Evolutionary conservation across 1,140 invertebrate genomes (phyloP).

Genomic region (Trichoplusia ni): DNA sequence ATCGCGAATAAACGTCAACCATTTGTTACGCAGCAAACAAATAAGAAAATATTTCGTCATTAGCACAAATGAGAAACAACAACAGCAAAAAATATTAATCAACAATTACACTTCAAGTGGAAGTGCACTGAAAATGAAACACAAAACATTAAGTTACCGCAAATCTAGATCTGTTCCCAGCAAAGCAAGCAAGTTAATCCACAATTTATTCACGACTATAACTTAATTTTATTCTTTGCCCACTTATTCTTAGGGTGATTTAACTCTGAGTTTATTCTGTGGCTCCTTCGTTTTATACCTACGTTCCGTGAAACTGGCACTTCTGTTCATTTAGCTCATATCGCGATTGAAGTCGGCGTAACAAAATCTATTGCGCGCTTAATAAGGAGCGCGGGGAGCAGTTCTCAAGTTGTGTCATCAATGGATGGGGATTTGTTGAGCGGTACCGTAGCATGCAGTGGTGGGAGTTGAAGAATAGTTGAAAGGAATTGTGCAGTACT

Average conservation of each 20-base stretch:
- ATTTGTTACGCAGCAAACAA: too few relatives aligned
- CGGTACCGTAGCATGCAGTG: not conserved
- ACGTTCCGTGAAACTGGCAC: conserved; percentile 16
- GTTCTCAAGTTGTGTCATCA: not conserved
- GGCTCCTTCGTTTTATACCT: conserved; percentile 22
- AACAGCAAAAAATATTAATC: too few relatives aligned
- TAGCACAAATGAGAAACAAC: not conserved
- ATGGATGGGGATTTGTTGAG: not conserved
- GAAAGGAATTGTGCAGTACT: conserved; percentile 23
- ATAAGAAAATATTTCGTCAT: too few relatives aligned
- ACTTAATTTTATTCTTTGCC: conserved; percentile 21
- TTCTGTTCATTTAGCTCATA: conserved; percentile 22
- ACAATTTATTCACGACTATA: conserved; percentile 22
- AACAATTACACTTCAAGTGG: too few relatives aligned
- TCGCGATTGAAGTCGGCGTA: not conserved
- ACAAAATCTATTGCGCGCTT: not conserved
- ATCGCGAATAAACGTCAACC: too few relatives aligned
- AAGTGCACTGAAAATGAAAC: too few relatives aligned
- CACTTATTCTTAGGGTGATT: conserved; percentile 22
- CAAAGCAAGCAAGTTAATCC: conserved; percentile 1
- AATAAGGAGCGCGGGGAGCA: not conserved
- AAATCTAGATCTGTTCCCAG: not conserved
- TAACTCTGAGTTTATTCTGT: conserved; percentile 14
- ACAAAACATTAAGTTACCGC: not conserved
- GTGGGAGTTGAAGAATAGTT: not conserved